Conservation (phyloP, 2,888 invertebrate species). For the Heteromyza rotundicornis region DNA sequence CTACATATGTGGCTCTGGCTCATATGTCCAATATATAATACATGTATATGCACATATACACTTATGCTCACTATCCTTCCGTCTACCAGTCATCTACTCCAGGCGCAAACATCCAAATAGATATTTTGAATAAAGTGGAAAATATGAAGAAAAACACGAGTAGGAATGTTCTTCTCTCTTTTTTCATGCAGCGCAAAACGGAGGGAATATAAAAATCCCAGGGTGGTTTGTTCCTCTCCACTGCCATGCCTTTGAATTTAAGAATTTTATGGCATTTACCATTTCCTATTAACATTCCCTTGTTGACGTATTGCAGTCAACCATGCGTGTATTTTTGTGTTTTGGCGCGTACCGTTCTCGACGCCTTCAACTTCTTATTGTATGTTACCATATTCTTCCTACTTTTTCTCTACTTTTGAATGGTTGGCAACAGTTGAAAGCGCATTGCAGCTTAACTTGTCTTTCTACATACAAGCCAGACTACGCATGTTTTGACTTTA, state of each 20-base stretch:
- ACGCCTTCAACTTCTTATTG: no score
- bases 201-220: not conserved
- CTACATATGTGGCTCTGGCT: not conserved
- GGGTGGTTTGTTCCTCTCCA: not conserved
- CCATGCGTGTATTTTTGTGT: no score
- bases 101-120: not conserved
- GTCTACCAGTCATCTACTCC: not conserved
- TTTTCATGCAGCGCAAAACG: not conserved
- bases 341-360: no score
- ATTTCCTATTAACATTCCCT: no score
- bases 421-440: no score
- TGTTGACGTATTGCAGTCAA: no score
- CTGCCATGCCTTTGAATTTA: not conserved
- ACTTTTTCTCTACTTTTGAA: no score
- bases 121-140: not conserved
- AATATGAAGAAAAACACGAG: not conserved
- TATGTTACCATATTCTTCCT: no score
- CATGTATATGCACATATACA: not conserved
- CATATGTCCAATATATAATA: no score
- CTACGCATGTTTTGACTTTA: not conserved
- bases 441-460: not conserved
- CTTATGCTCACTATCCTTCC: not conserved
- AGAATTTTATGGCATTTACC: no score
- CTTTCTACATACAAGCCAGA: not conserved
- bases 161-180: not conserved